Evolutionary conservation across 2,113 vertebrate genomes (phyloP).

Genomic region (Copsychus sechellarum): DNA sequence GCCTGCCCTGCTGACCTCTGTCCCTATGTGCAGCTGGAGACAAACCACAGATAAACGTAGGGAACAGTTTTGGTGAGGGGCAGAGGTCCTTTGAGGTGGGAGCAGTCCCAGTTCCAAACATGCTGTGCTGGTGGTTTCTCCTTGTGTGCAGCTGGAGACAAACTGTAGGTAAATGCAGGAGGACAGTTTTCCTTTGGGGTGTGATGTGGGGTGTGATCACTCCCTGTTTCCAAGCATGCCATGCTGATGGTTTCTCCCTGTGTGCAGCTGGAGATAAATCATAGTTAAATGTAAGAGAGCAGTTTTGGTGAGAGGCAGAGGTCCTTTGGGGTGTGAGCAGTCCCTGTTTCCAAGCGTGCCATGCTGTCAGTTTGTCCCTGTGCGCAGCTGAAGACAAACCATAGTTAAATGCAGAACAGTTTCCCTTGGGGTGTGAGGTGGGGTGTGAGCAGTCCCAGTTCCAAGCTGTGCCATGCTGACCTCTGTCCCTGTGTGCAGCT

Average conservation of each 20-base stretch:
- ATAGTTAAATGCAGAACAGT: accelerated
- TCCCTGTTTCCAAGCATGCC: accelerated
- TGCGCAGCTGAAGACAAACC: neutral
- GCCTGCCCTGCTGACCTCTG: neutral
- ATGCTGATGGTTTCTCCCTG: accelerated
- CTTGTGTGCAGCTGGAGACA: no score
- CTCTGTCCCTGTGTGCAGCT: neutral
- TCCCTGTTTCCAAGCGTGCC: accelerated
- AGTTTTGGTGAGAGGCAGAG: neutral
- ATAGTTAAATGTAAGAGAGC: neutral
- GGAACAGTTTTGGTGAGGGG: no score
- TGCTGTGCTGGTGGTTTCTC: no score
- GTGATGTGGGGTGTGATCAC: accelerated
- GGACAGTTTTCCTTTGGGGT: accelerated
- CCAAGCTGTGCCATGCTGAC: accelerated
- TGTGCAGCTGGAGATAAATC: neutral
- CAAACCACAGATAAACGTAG: accelerated
- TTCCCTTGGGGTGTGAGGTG: no score
- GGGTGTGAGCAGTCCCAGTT: neutral
- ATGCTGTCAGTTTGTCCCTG: accelerated
- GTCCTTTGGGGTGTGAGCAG: neutral
- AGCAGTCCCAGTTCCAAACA: no score
- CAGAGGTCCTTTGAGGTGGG: no score
- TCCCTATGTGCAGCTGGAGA: no score
- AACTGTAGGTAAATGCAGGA: accelerated